phyloP scores from a whole-genome alignment of 2,888 invertebrate genomes.

The Drosophila maculinotata region DNA sequence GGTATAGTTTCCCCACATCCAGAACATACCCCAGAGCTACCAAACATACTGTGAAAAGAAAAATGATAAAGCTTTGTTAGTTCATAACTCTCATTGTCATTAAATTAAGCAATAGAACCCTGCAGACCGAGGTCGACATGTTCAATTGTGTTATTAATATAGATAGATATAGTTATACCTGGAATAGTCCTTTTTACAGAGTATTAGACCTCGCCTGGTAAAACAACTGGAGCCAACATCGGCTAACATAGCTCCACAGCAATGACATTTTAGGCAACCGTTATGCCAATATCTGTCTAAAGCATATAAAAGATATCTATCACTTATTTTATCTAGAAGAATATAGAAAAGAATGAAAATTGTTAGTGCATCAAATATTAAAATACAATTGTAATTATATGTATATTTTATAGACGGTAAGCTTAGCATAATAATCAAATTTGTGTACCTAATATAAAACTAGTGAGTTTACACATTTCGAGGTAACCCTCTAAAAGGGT shows the following conservation, averaged over 20 bases:
- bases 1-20: slow-evolving; percentile 97
- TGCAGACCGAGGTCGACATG: too few relatives aligned
- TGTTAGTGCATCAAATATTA: slow-evolving; percentile 24
- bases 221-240: slow-evolving; percentile 97
- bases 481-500: too few relatives aligned
- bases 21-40: slow-evolving; percentile 94
- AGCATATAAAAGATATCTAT: slow-evolving; percentile 95
- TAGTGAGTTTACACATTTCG: too few relatives aligned
- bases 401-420: not conserved
- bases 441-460: too few relatives aligned
- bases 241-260: slow-evolving; percentile 94
- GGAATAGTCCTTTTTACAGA: slow-evolving; percentile 97
- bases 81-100: not conserved
- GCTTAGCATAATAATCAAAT: too few relatives aligned
- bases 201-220: slow-evolving; percentile 96
- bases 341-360: slow-evolving; percentile 29
- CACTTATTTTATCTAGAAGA: slow-evolving; percentile 90
- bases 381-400: slow-evolving; percentile 4
- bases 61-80: not conserved
- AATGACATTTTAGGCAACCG: slow-evolving; percentile 96
- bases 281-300: slow-evolving; percentile 98
- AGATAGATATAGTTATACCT: slow-evolving; percentile 88
- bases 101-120: not conserved
- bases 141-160: too few relatives aligned
- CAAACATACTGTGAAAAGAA: slow-evolving; percentile 92